Conservation (phyloP, 2,113 vertebrate species). For the Hystrix brachyura region DNA sequence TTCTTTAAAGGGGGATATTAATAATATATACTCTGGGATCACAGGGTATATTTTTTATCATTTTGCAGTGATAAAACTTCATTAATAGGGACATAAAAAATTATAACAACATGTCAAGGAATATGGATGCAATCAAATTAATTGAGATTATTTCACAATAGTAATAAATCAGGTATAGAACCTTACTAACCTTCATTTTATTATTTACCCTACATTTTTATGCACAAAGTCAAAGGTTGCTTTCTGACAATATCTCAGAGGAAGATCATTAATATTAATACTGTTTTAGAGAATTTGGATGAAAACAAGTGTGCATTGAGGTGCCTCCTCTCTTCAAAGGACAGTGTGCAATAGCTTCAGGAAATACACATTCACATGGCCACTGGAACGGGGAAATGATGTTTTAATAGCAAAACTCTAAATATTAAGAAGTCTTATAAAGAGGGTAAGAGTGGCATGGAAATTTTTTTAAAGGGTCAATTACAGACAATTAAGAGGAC, state of each 20-base stretch:
- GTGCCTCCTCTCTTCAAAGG: not conserved
- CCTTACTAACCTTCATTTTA: slow-evolving; percentile 55
- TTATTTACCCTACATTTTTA: slow-evolving; percentile 71
- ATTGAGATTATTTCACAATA: slow-evolving; percentile 71
- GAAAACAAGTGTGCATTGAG: not conserved
- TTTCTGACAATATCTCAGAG: slow-evolving; percentile 56
- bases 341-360: not conserved
- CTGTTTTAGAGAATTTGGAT: slow-evolving; percentile 21
- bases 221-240: slow-evolving; percentile 47
- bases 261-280: slow-evolving; percentile 46
- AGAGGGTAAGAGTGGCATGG: not conserved
- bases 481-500: not conserved
- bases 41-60: slow-evolving; percentile 70
- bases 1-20: slow-evolving; percentile 69
- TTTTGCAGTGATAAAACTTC: slow-evolving; percentile 65
- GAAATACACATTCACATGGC: not conserved
- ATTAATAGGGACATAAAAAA: slow-evolving; percentile 70
- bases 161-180: slow-evolving; percentile 60
- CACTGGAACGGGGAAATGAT: not conserved
- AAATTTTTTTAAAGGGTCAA: not conserved
- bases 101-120: slow-evolving; percentile 70
- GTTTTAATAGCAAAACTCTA: not conserved
- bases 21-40: slow-evolving; percentile 56
- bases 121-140: slow-evolving; percentile 72
- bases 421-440: not conserved